A percentile compares a stretch with the other conserved stretches of the same genome.
Evolutionary conservation across 2,113 vertebrate species (phyloP).

Genomic region (Ia io): DNA sequence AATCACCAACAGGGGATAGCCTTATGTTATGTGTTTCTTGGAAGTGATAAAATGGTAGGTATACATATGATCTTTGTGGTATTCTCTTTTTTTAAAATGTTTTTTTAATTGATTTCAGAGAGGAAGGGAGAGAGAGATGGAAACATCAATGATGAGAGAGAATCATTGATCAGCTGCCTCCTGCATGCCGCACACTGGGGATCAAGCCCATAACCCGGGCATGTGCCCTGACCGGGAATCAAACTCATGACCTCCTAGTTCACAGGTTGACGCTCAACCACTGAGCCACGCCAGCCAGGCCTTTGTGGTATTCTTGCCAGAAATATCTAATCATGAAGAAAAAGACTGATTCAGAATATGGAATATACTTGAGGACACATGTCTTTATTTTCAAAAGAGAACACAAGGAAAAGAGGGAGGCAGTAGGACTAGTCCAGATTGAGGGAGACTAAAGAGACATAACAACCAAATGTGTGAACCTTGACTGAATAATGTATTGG

Average conservation of each 20-base stretch:
- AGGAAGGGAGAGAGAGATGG: too few species aligned
- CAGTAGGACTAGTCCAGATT: background rate
- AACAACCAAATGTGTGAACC: background rate
- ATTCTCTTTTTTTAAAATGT: too few species aligned
- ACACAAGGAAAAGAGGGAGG: background rate
- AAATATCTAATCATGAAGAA: slow-evolving; percentile 26
- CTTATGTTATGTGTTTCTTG: background rate
- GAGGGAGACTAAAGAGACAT: background rate
- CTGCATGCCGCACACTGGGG: too few species aligned
- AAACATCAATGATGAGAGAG: too few species aligned
- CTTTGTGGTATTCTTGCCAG: background rate
- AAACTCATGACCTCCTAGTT: too few species aligned
- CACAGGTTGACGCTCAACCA: too few species aligned
- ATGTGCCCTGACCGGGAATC: too few species aligned
- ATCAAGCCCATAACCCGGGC: too few species aligned
- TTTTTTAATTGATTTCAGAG: too few species aligned
- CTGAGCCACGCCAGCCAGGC: too few species aligned
- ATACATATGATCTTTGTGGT: background rate
- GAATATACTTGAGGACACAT: background rate
- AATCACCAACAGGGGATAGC: background rate
- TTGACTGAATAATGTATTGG: background rate
- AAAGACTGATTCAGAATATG: background rate
- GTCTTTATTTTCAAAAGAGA: background rate
- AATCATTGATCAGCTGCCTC: too few species aligned
- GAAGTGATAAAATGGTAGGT: background rate